Percentiles rank a stretch among this genome's conserved stretches.
phyloP scores from a whole-genome alignment of 2,888 invertebrate species.

The Lycophotia porphyrea region DNA sequence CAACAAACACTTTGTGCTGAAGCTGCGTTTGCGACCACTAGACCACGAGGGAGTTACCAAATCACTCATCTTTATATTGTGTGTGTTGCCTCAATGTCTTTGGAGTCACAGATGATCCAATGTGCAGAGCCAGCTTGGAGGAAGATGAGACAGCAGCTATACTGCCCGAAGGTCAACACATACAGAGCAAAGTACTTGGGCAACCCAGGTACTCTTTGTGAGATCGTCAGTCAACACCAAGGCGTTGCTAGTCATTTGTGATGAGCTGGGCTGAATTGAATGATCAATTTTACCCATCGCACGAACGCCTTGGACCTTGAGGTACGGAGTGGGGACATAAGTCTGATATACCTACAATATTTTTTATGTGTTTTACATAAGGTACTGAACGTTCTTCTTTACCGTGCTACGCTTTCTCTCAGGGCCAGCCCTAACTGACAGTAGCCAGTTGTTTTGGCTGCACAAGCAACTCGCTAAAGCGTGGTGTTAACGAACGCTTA shows the following conservation, averaged over 20 bases:
- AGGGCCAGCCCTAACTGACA: slow-evolving; percentile 43
- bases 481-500: slow-evolving; percentile 54
- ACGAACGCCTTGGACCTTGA: too few species aligned
- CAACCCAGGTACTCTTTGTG: neutral
- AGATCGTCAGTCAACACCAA: neutral
- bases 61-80: neutral
- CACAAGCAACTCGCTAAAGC: slow-evolving; percentile 55
- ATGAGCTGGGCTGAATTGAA: neutral
- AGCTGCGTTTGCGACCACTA: neutral
- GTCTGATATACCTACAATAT: neutral
- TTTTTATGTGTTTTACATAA: neutral
- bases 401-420: neutral
- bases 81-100: neutral
- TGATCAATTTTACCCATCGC: neutral
- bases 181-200: neutral
- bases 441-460: slow-evolving; percentile 54
- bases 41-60: neutral
- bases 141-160: neutral
- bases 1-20: neutral
- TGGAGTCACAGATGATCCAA: neutral
- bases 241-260: neutral
- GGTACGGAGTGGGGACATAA: neutral
- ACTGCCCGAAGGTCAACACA: neutral
- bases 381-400: neutral
- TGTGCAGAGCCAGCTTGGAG: neutral